phyloP scores from a whole-genome alignment of 1,140 invertebrate genomes.

The Dinoponera quadriceps region DNA sequence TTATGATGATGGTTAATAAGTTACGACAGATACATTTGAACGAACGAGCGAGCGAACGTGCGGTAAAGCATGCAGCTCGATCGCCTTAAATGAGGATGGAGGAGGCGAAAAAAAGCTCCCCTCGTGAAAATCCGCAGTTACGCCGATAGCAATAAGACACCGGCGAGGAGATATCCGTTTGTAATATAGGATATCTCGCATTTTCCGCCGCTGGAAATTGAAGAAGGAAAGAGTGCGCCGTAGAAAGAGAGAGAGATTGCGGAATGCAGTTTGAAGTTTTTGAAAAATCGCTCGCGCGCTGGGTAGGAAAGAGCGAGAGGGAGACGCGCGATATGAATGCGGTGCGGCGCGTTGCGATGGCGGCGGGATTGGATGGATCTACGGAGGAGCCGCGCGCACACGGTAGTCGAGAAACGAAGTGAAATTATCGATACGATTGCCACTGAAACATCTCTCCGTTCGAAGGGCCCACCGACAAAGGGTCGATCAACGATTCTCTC shows the following conservation, averaged over 20 bases:
- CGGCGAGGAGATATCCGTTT: background rate
- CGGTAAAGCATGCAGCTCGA: constrained; percentile 9
- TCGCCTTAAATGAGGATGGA: background rate
- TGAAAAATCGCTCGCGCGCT: constrained; percentile 52
- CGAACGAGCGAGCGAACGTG: background rate
- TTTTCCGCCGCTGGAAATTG: background rate
- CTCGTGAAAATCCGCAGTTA: constrained; percentile 3
- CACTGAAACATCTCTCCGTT: constrained; percentile 72
- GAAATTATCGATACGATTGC: constrained; percentile 78
- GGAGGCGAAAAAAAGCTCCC: background rate
- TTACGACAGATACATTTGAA: background rate
- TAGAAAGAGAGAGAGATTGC: background rate
- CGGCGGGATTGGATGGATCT: constrained; percentile 44
- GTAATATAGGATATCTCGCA: background rate
- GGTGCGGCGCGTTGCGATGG: constrained; percentile 34
- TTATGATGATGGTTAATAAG: background rate
- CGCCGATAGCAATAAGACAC: background rate
- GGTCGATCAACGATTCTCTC: constrained; percentile 71
- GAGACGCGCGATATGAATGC: background rate
- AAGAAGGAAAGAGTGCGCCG: constrained; percentile 9
- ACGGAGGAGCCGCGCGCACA: constrained; percentile 30
- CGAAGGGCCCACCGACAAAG: constrained; percentile 71
- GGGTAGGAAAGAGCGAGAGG: background rate
- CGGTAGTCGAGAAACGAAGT: constrained; percentile 72
- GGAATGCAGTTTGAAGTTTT: constrained; percentile 55